Evolutionary conservation across 2,888 invertebrate species (phyloP).

Genomic region (Vannuccia rotundouncinata): DNA sequence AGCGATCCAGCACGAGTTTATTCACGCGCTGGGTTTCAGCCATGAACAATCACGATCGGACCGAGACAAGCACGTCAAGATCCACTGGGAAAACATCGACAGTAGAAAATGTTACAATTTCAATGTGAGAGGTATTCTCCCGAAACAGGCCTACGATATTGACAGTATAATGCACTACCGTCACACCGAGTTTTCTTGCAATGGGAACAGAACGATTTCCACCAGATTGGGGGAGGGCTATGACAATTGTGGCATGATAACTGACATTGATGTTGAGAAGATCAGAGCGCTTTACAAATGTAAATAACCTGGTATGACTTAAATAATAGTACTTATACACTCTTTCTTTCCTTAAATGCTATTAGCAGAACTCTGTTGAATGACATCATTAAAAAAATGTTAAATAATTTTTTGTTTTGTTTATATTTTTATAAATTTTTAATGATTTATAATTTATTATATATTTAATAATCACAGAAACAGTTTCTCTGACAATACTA

Average conservation of each 20-base stretch:
- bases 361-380: too few species aligned
- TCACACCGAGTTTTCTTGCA: neutral
- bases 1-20: conserved; percentile 4
- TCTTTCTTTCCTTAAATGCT: too few species aligned
- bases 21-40: neutral
- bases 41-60: neutral
- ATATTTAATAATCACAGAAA: too few species aligned
- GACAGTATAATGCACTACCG: conserved; percentile 21
- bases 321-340: too few species aligned
- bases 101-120: conserved; percentile 10
- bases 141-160: conserved; percentile 3
- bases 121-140: neutral
- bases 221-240: neutral
- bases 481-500: too few species aligned
- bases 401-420: too few species aligned
- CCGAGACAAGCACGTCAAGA: neutral
- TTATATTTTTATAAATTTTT: too few species aligned
- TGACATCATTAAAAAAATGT: too few species aligned
- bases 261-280: neutral
- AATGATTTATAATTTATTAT: too few species aligned
- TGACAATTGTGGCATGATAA: neutral
- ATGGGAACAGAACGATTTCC: neutral
- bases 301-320: neutral
- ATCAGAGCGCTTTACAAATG: neutral
- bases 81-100: conserved; percentile 13